Evolutionary conservation across 2,113 vertebrate species (phyloP).

Genomic region (Pyxicephalus adspersus): DNA sequence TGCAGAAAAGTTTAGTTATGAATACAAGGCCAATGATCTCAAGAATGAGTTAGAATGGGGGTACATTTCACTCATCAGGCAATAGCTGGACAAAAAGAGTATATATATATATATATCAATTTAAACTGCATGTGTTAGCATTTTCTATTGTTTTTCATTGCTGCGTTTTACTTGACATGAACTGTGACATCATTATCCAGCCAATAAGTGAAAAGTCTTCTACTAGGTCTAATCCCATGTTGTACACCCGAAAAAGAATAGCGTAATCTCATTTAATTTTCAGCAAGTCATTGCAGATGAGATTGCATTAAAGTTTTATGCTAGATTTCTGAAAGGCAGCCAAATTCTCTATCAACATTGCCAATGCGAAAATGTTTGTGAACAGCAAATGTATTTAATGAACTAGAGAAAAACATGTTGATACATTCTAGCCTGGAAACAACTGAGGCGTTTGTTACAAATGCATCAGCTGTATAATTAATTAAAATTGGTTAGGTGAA

Average conservation of each 20-base stretch:
- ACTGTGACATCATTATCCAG: slow-evolving; percentile 39
- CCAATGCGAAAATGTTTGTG: slow-evolving; percentile 24
- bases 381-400: slow-evolving; percentile 6
- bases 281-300: slow-evolving; percentile 42
- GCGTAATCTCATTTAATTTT: slow-evolving; percentile 43
- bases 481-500: too few relatives aligned
- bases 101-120: not conserved
- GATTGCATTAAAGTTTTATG: slow-evolving; percentile 26
- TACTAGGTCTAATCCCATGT: slow-evolving; percentile 21
- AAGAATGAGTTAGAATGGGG: too few relatives aligned
- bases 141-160: not conserved
- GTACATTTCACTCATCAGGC: too few relatives aligned
- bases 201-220: slow-evolving; percentile 6
- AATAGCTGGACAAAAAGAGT: too few relatives aligned
- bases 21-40: too few relatives aligned
- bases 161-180: slow-evolving; percentile 9
- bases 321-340: slow-evolving; percentile 20
- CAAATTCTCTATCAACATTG: slow-evolving; percentile 21
- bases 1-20: too few relatives aligned
- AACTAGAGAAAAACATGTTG: not conserved
- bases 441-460: not conserved
- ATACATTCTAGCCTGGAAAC: not conserved
- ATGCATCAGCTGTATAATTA: too few relatives aligned
- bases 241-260: slow-evolving; percentile 2
- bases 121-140: not conserved